phyloP scores from a whole-genome alignment of 2,797 vertebrate genomes.

The Danio choprae region DNA sequence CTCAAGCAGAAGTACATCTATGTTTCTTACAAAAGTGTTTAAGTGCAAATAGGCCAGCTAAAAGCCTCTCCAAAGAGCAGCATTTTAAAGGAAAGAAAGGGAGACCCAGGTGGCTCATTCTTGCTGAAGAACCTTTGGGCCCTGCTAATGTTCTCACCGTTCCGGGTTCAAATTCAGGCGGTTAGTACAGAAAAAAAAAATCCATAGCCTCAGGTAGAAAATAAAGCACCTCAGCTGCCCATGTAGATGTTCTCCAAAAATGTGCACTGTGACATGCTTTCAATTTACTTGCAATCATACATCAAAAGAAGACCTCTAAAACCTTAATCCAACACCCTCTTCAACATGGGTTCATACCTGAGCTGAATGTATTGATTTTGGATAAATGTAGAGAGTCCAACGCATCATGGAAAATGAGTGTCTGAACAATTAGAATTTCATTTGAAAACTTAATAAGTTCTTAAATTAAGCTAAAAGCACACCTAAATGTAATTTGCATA shows the following conservation, averaged over 20 bases:
- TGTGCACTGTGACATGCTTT: constrained; percentile 31
- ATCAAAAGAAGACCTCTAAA: constrained; percentile 15
- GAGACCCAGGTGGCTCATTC: constrained; percentile 79
- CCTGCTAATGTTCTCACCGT: constrained; percentile 51
- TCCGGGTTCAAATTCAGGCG: constrained; percentile 36
- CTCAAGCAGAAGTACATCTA: constrained; percentile 37
- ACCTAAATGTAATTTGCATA: not conserved
- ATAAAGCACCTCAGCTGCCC: constrained; percentile 43
- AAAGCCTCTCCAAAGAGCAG: constrained; percentile 25
- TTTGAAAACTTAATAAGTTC: not conserved
- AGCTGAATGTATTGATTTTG: not conserved
- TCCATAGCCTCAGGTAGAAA: constrained; percentile 41
- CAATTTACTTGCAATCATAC: constrained; percentile 47
- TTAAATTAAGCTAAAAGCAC: not conserved
- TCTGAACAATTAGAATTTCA: too few relatives aligned
- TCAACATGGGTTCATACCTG: not conserved
- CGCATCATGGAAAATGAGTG: not conserved
- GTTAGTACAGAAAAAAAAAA: constrained; percentile 37
- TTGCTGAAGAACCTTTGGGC: constrained; percentile 71
- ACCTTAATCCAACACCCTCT: constrained; percentile 9
- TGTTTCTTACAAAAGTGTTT: constrained; percentile 68
- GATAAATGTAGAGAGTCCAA: not conserved
- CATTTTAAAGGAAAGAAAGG: constrained; percentile 63
- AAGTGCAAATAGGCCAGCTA: constrained; percentile 27
- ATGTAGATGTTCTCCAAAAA: constrained; percentile 26